Base-by-base conservation (phyloP, 2,797 vertebrate species). In the Phaenicophaeus curvirostris region DNA sequence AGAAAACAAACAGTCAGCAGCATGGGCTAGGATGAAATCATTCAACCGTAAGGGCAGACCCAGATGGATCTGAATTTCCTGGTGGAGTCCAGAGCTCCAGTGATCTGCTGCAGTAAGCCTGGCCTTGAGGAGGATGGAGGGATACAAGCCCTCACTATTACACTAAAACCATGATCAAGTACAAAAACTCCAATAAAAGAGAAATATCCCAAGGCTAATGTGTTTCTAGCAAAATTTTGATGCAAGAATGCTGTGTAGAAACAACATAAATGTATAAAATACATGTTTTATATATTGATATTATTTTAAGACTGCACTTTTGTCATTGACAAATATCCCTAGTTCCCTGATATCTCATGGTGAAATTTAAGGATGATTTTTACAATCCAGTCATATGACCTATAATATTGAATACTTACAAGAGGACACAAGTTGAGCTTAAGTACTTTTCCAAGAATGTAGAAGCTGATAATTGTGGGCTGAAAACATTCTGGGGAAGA, bases 301-400 rank as follows among this genome's bases (percentile, higher is more conserved):
- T 13, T 69, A 24, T 13, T 63, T 58, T 55, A 62, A 57, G 37
- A 33, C 27, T 91, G 15, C 75, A 10, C 42, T 86, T 71, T 85
- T 66, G 16, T 68, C 57, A 25, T 41, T 74, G 16, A 44, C 31
- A 30, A 44, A 48, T 62, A 59, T 17, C 30, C 8, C 27, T 57
- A 75, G 15, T 62, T 87, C 69, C 42, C 59, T 78, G 66, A 88
- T n/a, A 85, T 74, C 11, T 81, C 74, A 73, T 75, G 25, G 62
- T n/a, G 87, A 87, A 63, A 93, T 89, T 41, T 65, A 95, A 96
- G 96, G 87, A 88, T 69, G 33, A 87, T 69, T 77, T 95, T 81
- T 87, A 39, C 61, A 81, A 84, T 50, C 48, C 30, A 48, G 42
- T 66, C 66, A 77, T 19, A 72, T 55, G 42, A 71, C 33, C 17